Conservation (phyloP, 2,888 invertebrate genomes). For the Drosophila fungiperda region DNA sequence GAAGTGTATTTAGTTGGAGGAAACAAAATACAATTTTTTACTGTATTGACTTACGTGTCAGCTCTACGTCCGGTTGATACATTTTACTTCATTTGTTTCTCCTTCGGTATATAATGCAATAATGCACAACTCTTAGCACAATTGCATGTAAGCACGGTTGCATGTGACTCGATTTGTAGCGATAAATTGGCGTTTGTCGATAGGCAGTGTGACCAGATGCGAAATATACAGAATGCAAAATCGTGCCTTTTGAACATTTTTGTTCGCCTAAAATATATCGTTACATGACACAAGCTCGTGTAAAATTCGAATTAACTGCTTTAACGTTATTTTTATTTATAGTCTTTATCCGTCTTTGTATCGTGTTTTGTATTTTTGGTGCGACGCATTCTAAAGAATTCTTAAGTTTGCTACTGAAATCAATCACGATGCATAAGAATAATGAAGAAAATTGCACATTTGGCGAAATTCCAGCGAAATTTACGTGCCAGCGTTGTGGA, state of each 20-base stretch:
- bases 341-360: not conserved
- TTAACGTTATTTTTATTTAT: constrained; percentile 15
- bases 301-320: not conserved
- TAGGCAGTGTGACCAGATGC: constrained; percentile 3
- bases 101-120: not conserved
- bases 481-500: constrained; percentile 60
- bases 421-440: not conserved
- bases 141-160: constrained; percentile 4
- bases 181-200: not conserved
- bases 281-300: not conserved
- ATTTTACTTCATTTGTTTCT: not conserved
- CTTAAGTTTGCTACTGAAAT: not conserved
- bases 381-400: not conserved
- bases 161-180: not conserved
- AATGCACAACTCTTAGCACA: not conserved
- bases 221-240: not conserved
- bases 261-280: not conserved
- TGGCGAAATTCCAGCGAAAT: constrained; percentile 19
- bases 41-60: not conserved
- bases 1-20: not conserved
- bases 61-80: not conserved
- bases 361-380: constrained; percentile 7
- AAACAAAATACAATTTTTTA: not conserved
- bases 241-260: constrained; percentile 3
- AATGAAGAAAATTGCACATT: constrained; percentile 19